Conservation (phyloP, 1,140 invertebrate species). For the Popillia japonica region DNA sequence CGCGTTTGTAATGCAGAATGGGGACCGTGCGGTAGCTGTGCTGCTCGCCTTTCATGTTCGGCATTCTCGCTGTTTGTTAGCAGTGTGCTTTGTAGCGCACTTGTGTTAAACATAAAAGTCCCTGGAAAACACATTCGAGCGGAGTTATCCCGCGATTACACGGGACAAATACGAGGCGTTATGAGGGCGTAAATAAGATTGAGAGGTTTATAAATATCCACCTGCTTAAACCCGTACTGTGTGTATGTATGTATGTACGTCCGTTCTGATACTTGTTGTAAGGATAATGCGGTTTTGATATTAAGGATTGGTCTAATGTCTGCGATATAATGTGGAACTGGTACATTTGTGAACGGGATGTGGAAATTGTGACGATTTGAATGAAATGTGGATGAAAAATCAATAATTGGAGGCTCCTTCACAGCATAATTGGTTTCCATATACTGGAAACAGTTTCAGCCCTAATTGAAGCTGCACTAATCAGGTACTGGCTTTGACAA, state of each 20-base stretch:
- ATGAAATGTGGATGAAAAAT: too few species aligned
- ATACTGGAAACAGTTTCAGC: too few species aligned
- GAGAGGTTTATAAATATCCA: not conserved
- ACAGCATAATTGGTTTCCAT: too few species aligned
- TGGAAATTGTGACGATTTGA: too few species aligned
- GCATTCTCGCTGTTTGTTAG: not conserved
- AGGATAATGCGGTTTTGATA: not conserved
- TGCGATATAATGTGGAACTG: too few species aligned
- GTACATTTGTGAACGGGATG: too few species aligned
- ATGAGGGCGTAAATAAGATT: conserved; percentile 15
- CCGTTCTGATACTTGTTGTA: not conserved
- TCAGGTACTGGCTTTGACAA: too few species aligned
- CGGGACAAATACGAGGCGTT: not conserved
- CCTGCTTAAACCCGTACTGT: not conserved
- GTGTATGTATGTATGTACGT: not conserved
- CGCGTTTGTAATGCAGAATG: not conserved
- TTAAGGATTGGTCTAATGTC: too few species aligned
- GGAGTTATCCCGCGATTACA: conserved; percentile 4
- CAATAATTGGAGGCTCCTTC: too few species aligned
- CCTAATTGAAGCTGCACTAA: too few species aligned
- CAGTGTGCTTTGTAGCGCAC: not conserved
- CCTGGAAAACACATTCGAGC: not conserved
- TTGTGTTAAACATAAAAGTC: not conserved
- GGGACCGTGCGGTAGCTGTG: too few species aligned
- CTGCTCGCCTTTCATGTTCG: not conserved